phyloP scores from a whole-genome alignment of 2,113 vertebrate species.

The Campylomormyrus numenius region DNA sequence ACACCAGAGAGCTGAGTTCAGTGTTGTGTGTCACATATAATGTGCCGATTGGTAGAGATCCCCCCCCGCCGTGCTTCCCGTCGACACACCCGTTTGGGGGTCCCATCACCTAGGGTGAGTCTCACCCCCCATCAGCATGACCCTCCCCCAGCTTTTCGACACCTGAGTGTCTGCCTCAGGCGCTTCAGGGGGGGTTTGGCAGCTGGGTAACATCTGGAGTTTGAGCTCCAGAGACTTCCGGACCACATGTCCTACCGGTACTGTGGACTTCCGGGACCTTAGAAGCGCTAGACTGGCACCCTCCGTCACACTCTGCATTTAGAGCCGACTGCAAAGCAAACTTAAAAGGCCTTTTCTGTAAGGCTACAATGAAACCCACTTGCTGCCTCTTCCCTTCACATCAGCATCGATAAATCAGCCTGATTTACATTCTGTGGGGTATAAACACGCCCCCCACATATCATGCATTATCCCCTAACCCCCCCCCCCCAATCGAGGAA shows the following conservation, averaged over 20 bases:
- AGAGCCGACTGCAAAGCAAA: not conserved
- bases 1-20: not conserved
- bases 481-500: not conserved
- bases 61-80: not conserved
- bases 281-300: not conserved
- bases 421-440: not conserved
- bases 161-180: not conserved
- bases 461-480: not conserved
- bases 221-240: not conserved
- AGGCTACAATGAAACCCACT: not conserved
- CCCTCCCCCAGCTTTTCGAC: not conserved
- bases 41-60: not conserved
- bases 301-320: not conserved
- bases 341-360: not conserved
- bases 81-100: not conserved
- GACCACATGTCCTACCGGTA: not conserved
- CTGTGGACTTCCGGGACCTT: not conserved
- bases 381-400: not conserved
- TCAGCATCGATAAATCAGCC: not conserved
- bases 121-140: not conserved
- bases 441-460: not conserved
- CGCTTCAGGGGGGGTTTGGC: not conserved
- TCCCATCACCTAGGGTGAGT: not conserved
- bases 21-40: not conserved
- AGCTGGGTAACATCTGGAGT: not conserved